These are phyloP conservation scores for Sycophaga agraensis DNA, from an alignment of 1,140 invertebrate species.

Conservation along the genomic window DNA sequence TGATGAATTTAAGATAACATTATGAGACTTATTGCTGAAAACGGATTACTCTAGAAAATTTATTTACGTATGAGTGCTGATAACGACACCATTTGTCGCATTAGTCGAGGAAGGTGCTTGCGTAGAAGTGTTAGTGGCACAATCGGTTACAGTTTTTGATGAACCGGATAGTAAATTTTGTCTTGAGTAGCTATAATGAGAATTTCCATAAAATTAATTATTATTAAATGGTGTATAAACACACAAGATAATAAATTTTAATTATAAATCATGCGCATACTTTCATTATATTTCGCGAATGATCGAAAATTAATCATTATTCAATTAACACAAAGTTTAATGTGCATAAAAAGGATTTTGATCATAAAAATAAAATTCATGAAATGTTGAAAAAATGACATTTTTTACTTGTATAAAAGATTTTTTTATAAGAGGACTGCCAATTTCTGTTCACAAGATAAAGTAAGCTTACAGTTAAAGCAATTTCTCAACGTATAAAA, in stretches of 20 bases:
- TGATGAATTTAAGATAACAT: not conserved
- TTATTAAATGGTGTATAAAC: not conserved
- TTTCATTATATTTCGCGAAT: not conserved
- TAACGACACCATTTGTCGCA: constrained; percentile 31
- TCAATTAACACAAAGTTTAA: not conserved
- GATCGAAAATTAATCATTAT: not conserved
- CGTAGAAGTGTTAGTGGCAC: constrained; percentile 28
- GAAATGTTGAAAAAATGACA: not conserved
- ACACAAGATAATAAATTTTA: too few species aligned
- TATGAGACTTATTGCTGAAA: not conserved
- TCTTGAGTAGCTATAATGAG: constrained; percentile 73
- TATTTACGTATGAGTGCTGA: constrained; percentile 40
- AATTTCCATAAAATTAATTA: not conserved
- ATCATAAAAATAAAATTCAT: not conserved
- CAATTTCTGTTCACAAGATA: not conserved
- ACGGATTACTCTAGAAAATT: not conserved
- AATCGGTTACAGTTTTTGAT: constrained; percentile 65
- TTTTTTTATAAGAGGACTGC: not conserved
- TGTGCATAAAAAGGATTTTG: not conserved
- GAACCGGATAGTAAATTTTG: constrained; percentile 80
- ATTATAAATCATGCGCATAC: too few species aligned
- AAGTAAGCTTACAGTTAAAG: not conserved
- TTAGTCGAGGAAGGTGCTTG: constrained; percentile 37
- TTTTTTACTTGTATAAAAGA: not conserved
- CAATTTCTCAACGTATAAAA: too few species aligned